These are phyloP conservation scores for Strigamia transsilvanica DNA, from an alignment of 2,888 invertebrate species.

Conservation along the genomic window DNA sequence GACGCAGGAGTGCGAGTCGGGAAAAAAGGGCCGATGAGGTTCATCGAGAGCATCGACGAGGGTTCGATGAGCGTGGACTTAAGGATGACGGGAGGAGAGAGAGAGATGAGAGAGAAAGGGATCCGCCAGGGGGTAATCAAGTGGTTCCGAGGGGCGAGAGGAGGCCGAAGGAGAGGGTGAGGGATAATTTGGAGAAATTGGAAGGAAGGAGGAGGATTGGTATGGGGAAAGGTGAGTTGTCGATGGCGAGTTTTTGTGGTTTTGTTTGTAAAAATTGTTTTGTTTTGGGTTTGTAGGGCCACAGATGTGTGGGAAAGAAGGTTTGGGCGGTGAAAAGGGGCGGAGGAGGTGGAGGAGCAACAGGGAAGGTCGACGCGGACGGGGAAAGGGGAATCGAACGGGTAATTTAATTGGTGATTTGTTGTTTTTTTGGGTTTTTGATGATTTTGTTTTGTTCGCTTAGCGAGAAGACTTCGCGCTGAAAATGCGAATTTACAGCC, in stretches of 20 bases:
- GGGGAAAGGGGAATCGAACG: conserved; percentile 1
- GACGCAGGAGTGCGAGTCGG: not conserved
- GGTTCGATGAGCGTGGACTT: not conserved
- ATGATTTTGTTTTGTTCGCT: not conserved
- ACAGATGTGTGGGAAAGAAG: not conserved
- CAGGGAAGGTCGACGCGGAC: conserved; percentile 25
- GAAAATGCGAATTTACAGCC: not conserved
- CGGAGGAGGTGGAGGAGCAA: not conserved
- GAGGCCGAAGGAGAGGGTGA: not conserved
- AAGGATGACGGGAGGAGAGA: not conserved
- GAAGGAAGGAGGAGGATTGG: not conserved
- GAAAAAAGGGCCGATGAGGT: not conserved
- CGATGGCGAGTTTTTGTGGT: too few relatives aligned
- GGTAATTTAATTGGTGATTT: not conserved
- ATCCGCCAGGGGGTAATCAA: too few relatives aligned
- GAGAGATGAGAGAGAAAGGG: not conserved
- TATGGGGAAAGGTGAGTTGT: not conserved
- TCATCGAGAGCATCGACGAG: not conserved
- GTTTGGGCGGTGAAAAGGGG: not conserved
- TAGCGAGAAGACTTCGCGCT: conserved; percentile 1
- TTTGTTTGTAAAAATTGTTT: not conserved
- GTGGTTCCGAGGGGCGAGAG: not conserved
- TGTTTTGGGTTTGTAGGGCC: not conserved
- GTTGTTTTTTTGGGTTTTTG: not conserved
- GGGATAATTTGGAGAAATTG: not conserved